These are phyloP conservation scores for Drosophila baimaii DNA, from an alignment of 1,140 invertebrate species.

Conservation along the genomic window DNA sequence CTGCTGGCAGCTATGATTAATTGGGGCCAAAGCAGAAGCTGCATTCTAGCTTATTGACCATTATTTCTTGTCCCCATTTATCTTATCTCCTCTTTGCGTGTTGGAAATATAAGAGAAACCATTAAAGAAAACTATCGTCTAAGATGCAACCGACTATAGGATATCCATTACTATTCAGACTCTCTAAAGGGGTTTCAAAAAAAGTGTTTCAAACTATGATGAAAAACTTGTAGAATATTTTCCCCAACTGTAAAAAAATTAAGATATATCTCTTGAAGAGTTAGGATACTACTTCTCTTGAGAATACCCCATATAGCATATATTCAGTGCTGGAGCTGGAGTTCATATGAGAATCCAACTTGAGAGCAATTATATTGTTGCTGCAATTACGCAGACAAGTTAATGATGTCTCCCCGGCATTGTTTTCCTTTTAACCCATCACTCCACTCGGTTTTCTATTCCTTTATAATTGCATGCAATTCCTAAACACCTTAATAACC, in stretches of 20 bases:
- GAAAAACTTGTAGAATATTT: background rate
- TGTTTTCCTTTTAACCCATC: slow-evolving; percentile 25
- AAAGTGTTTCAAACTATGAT: background rate
- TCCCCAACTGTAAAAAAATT: too few relatives aligned
- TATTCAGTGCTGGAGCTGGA: background rate
- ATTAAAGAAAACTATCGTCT: background rate
- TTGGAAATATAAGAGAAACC: slow-evolving; percentile 1
- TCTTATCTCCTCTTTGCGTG: slow-evolving; percentile 14
- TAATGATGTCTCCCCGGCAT: slow-evolving; percentile 39
- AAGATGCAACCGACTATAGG: background rate
- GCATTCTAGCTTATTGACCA: slow-evolving; percentile 46
- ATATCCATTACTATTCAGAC: background rate
- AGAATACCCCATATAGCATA: background rate
- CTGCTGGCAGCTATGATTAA: slow-evolving; percentile 47
- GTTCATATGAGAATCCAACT: slow-evolving; percentile 18
- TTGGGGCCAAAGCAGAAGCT: slow-evolving; percentile 49
- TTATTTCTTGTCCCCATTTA: slow-evolving; percentile 20
- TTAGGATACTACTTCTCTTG: too few relatives aligned
- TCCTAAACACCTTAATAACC: slow-evolving; percentile 38
- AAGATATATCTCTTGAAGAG: background rate
- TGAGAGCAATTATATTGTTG: slow-evolving; percentile 42
- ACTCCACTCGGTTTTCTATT: slow-evolving; percentile 17
- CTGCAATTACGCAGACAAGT: slow-evolving; percentile 55
- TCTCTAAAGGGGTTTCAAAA: background rate
- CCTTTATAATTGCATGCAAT: slow-evolving; percentile 38